Base-by-base conservation (phyloP, 2,888 invertebrate genomes). In the Microplitis manilae region DNA sequence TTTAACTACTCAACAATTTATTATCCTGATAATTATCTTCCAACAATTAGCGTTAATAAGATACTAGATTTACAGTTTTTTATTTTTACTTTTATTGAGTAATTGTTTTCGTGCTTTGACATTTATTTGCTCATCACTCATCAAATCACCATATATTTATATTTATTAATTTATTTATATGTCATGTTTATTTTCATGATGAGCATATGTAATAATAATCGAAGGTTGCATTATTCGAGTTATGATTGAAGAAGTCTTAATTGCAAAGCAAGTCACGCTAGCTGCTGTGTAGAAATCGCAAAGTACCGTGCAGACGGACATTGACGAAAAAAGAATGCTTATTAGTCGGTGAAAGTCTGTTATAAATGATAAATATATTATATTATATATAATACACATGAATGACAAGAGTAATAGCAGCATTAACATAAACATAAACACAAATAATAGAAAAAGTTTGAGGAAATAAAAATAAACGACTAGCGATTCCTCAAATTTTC, bases 211-310 rank as follows among this genome's bases (percentile, higher is more conserved):
- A 67, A 67, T 67, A 67, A 67, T 67, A 67, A 67, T 62, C 17
- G n/a, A 62, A 72, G 41, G 71, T 20, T 61, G 30, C 40, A 17
- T 30, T 68, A 68, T 68, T 68, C 41, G 17, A 41, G 13, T 68
- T 41, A 41, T 17, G 41, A 68, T 68, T 68, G 68, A 41, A 68
- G 41, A 41, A 9, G 40, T 68, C 40, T 71, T 39, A 72, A 61
- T 72, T 72, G 62, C 39, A n/a, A 72, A 13, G 60, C 71, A 39
- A 61, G 71, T 72, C 71, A 62, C 62, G 71, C 40, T 20, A 70
- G 13, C 30, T 59, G 61, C 15, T n/a, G 62, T 50, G 50, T 13
- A 50, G 50, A 50, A 50, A 50, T 50, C 50, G 50, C 50, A 13
- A 13, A 50, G 2, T 50, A 13, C 50, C 50, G 8, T 50, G 30